Evolutionary conservation across 2,113 vertebrate species (phyloP).

Genomic region (Chaetura pelagica): DNA sequence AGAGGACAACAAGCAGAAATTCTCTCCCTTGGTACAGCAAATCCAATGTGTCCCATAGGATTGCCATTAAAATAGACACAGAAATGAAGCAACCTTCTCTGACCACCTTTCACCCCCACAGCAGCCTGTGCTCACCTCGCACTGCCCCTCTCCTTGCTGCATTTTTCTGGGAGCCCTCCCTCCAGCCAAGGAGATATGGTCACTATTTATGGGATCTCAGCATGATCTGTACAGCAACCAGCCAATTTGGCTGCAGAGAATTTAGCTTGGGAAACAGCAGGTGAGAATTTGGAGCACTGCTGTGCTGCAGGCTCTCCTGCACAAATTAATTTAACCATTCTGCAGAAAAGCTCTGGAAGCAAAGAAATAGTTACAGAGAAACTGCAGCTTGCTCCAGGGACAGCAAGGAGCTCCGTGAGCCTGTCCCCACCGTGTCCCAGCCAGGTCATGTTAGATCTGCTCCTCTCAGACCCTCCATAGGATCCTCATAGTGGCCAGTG

Average conservation of each 20-base stretch:
- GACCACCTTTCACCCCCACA: background rate
- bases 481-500: background rate
- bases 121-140: background rate
- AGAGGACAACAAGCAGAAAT: background rate
- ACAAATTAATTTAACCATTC: background rate
- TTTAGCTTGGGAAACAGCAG: background rate
- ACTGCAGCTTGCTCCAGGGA: background rate
- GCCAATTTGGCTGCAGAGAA: background rate
- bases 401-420: background rate
- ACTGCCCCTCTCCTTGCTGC: background rate
- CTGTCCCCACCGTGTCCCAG: background rate
- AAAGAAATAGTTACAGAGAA: background rate
- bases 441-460: accelerated
- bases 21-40: background rate
- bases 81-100: background rate
- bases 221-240: background rate
- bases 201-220: background rate
- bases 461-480: accelerated
- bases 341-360: background rate
- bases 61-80: background rate
- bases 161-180: background rate
- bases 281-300: background rate
- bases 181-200: background rate
- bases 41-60: background rate
- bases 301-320: background rate